Percentiles rank a stretch among this genome's conserved stretches.
These are phyloP conservation scores for Chrysomela aeneicollis DNA, from an alignment of 2,888 invertebrate species.

Conservation along the genomic window DNA sequence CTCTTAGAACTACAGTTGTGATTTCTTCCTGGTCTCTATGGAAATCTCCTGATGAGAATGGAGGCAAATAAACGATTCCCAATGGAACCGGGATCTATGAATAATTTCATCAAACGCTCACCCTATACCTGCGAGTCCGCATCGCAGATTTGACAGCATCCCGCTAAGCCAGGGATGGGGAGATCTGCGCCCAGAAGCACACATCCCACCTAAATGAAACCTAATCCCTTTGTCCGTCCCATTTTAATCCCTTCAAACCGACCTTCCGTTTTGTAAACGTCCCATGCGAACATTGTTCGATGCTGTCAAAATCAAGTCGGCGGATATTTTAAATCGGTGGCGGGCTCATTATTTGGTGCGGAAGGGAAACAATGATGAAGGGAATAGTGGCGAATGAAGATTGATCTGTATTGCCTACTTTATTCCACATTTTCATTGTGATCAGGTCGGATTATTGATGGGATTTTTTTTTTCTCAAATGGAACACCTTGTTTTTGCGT, in stretches of 20 bases:
- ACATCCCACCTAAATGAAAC: constrained; percentile 53
- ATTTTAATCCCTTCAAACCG: constrained; percentile 36
- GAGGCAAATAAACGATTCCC: no score
- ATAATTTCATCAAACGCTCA: background rate
- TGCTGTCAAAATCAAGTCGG: background rate
- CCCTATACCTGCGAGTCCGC: background rate
- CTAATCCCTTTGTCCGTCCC: constrained; percentile 52
- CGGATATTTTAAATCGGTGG: background rate
- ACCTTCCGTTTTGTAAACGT: constrained; percentile 8
- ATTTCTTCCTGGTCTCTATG: no score
- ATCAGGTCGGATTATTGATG: no score
- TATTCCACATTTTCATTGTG: no score
- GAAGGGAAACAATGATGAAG: background rate
- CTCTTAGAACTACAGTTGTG: no score
- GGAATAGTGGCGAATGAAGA: background rate
- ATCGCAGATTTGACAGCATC: background rate
- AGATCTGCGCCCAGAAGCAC: constrained; percentile 48
- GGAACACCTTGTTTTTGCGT: no score
- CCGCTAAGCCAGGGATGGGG: constrained; percentile 8
- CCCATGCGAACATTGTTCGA: constrained; percentile 5
- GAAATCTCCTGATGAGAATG: no score
- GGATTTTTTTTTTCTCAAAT: no score
- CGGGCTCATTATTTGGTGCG: background rate
- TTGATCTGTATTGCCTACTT: background rate
- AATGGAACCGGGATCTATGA: background rate